A percentile compares a stretch with the other conserved stretches of the same genome.
These are phyloP conservation scores for Oncopodura yosiiana DNA, from an alignment of 1,140 invertebrate species.

Conservation along the genomic window DNA sequence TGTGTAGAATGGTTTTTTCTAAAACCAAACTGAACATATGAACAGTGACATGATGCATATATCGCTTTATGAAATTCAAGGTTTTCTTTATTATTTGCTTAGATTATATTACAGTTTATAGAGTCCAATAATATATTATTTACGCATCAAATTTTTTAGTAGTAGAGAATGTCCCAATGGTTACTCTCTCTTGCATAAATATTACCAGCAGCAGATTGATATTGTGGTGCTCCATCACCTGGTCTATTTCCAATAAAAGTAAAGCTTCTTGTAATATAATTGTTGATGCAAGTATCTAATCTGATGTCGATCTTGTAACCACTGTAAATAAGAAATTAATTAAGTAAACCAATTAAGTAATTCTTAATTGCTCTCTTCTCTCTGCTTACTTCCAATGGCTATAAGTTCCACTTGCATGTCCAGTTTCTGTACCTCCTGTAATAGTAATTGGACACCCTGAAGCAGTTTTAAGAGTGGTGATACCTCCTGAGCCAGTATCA, in stretches of 20 bases:
- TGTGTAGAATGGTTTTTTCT: not conserved
- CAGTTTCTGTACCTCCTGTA: constrained; percentile 30
- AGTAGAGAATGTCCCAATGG: constrained; percentile 32
- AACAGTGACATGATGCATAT: no score
- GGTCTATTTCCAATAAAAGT: constrained; percentile 25
- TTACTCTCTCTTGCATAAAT: constrained; percentile 30
- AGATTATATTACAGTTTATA: no score
- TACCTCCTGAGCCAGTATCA: constrained; percentile 7
- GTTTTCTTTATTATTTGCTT: no score
- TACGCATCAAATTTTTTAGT: constrained; percentile 12
- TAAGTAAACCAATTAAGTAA: no score
- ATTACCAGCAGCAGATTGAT: constrained; percentile 29
- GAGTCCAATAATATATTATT: not conserved
- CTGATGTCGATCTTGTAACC: constrained; percentile 30
- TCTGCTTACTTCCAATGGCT: constrained; percentile 34
- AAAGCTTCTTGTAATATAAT: constrained; percentile 21
- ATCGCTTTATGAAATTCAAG: no score
- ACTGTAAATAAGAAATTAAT: no score
- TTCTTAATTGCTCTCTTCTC: no score
- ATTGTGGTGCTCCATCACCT: constrained; percentile 28
- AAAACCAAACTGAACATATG: constrained; percentile 26
- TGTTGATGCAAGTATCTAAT: constrained; percentile 20
- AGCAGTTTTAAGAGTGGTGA: constrained; percentile 17
- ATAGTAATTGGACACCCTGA: constrained; percentile 24
- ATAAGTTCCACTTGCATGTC: constrained; percentile 26